These are phyloP conservation scores for Peromyscus melanophrys DNA, from an alignment of 2,797 vertebrate species.

Conservation along the genomic window DNA sequence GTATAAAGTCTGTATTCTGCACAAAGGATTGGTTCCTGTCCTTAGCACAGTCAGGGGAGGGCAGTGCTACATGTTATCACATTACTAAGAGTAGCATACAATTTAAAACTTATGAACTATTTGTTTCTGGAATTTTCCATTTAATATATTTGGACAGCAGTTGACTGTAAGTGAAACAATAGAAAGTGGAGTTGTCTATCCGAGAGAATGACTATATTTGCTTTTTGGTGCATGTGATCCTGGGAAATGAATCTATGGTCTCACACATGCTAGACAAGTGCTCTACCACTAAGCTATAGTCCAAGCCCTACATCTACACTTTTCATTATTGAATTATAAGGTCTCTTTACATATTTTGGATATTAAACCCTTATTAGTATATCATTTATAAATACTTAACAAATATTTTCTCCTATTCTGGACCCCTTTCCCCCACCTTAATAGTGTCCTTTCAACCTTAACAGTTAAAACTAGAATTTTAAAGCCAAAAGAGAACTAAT, in stretches of 20 bases:
- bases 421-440: background rate
- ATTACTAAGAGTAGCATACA: background rate
- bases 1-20: background rate
- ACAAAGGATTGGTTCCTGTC: background rate
- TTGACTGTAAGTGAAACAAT: background rate
- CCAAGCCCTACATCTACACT: background rate
- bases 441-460: background rate
- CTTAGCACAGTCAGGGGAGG: background rate
- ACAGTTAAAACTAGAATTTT: background rate
- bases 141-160: background rate
- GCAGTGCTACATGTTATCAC: background rate
- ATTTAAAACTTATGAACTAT: background rate
- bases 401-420: background rate
- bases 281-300: background rate
- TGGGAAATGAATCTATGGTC: background rate
- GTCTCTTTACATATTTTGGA: slow-evolving; percentile 18
- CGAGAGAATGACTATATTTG: background rate
- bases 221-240: background rate
- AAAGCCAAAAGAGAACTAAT: background rate
- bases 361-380: background rate
- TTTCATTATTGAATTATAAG: slow-evolving; percentile 18
- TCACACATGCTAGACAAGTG: background rate
- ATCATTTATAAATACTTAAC: background rate
- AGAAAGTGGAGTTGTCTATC: background rate
- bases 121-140: background rate